Conservation (phyloP, 2,888 invertebrate genomes). For the Myathropa florea region DNA sequence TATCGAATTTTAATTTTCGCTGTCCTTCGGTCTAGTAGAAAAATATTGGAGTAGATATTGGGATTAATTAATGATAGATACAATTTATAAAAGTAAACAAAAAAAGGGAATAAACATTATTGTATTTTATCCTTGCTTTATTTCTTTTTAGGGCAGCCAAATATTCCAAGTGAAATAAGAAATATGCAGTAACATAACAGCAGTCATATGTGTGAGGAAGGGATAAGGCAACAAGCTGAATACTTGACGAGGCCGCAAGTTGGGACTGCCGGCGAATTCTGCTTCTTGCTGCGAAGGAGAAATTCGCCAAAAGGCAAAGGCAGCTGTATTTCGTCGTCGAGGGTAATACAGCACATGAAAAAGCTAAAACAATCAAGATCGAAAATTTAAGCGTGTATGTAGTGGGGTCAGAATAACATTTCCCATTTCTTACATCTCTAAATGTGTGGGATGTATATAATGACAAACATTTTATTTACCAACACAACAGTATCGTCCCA, state of each 20-base stretch:
- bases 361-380: conserved; percentile 45
- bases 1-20: too few relatives aligned
- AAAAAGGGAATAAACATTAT: too few relatives aligned
- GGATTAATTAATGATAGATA: too few relatives aligned
- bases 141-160: neutral
- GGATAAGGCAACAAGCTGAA: conserved; percentile 54
- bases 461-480: conserved; percentile 33
- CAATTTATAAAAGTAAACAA: neutral
- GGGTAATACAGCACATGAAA: conserved; percentile 22
- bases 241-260: conserved; percentile 72
- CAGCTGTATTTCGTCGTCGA: conserved; percentile 37
- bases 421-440: conserved; percentile 31
- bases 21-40: too few relatives aligned
- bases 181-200: conserved; percentile 40
- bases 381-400: conserved; percentile 30
- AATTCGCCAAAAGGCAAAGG: conserved; percentile 54
- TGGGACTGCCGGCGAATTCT: conserved; percentile 72
- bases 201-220: conserved; percentile 49
- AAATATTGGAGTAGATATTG: too few relatives aligned
- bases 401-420: conserved; percentile 25
- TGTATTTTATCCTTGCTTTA: neutral
- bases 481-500: conserved; percentile 25
- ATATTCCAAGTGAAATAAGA: conserved; percentile 33
- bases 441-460: conserved; percentile 52
- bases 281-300: conserved; percentile 72